These are phyloP conservation scores for Aurelia aurita complex sp. Pacific DNA, from an alignment of 30 jellyfish, hydroid and myxozoan species.

Conservation along the genomic window DNA sequence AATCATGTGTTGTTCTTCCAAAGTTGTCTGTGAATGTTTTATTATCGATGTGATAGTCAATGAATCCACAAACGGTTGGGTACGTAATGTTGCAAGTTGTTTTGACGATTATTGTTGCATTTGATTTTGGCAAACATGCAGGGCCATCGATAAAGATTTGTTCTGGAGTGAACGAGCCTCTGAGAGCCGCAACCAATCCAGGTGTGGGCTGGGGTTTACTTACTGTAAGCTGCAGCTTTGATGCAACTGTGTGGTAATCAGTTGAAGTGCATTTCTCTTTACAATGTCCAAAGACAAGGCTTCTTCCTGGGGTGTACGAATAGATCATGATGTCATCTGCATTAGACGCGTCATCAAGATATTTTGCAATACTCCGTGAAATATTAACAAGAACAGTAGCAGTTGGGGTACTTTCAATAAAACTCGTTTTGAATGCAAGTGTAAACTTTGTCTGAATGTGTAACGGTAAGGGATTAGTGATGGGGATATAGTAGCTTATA, in stretches of 20 bases:
- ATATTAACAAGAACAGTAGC: conserved; percentile 56
- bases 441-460: conserved; percentile 23
- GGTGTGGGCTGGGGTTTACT: conserved; percentile 35
- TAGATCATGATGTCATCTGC: conserved; percentile 38
- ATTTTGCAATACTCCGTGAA: conserved; percentile 58
- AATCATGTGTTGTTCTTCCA: conserved; percentile 55
- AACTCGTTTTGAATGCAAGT: conserved; percentile 58
- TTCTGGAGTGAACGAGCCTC: conserved; percentile 19
- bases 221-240: conserved; percentile 29
- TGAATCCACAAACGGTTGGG: conserved; percentile 75
- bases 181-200: conserved; percentile 21
- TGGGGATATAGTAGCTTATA: conserved; percentile 32
- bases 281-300: conserved; percentile 52
- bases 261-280: conserved; percentile 36
- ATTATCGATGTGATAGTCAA: conserved; percentile 52
- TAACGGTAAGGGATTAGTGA: conserved; percentile 29
- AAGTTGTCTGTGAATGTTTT: conserved; percentile 56
- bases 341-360: conserved; percentile 29
- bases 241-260: conserved; percentile 13
- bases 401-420: conserved; percentile 41
- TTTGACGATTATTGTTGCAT: conserved; percentile 32
- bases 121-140: conserved; percentile 29
- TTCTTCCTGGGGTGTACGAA: conserved; percentile 29
- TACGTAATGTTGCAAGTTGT: conserved; percentile 35
- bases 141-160: conserved; percentile 52